These are phyloP conservation scores for Microcebus griseorufus DNA, from an alignment of 2,113 vertebrate genomes.

Conservation along the genomic window DNA sequence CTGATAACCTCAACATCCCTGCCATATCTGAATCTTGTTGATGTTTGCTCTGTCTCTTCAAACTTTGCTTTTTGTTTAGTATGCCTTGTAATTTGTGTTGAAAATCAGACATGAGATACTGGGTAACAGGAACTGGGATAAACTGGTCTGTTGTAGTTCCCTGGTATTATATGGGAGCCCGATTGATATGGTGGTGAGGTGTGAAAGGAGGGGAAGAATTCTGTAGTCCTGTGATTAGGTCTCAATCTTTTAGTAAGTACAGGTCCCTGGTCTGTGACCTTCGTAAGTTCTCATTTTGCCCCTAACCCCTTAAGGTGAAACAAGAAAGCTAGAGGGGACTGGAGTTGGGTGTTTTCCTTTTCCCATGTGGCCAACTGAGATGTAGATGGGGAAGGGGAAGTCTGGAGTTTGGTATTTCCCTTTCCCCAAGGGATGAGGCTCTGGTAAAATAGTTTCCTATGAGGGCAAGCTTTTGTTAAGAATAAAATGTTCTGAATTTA, in stretches of 20 bases:
- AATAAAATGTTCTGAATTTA: neutral
- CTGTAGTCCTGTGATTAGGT: neutral
- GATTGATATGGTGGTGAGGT: neutral
- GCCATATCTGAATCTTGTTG: neutral
- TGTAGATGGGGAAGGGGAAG: neutral
- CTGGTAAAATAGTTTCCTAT: neutral
- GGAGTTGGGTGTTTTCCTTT: neutral
- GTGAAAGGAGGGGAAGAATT: too few relatives aligned
- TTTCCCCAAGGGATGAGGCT: neutral
- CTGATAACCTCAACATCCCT: neutral
- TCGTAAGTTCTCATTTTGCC: neutral
- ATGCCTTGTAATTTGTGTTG: neutral
- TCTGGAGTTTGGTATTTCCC: neutral
- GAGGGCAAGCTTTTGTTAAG: neutral
- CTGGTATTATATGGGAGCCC: neutral
- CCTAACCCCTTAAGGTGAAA: neutral
- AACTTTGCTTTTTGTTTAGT: neutral
- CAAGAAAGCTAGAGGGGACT: neutral
- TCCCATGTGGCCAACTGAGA: neutral
- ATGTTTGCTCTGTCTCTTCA: neutral
- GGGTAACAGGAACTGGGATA: neutral
- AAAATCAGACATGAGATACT: neutral
- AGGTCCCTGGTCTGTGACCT: neutral
- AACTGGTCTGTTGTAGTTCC: neutral
- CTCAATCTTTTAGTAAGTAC: neutral